Evolutionary conservation across 2,113 vertebrate species (phyloP).

Genomic region (Ursus arctos): DNA sequence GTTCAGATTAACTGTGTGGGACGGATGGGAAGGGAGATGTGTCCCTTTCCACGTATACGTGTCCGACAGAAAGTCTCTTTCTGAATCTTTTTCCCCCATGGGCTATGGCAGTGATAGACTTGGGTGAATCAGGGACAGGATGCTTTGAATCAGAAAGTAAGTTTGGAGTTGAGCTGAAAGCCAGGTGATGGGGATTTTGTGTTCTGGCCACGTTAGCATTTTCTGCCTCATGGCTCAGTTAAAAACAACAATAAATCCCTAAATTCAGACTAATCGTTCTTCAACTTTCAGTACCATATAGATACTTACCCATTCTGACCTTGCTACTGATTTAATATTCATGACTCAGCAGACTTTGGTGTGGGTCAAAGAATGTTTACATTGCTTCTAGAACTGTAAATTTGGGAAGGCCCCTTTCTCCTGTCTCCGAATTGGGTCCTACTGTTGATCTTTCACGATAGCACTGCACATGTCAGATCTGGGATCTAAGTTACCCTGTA

Average conservation of each 20-base stretch:
- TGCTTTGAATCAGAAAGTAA: conserved; percentile 22
- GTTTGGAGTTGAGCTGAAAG: conserved; percentile 36
- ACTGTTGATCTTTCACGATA: conserved; percentile 6
- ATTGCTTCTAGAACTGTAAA: conserved; percentile 58
- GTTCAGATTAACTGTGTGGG: conserved; percentile 40
- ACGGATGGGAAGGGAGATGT: background rate
- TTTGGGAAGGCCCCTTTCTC: conserved; percentile 18
- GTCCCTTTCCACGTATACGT: background rate
- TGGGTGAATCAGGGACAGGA: background rate
- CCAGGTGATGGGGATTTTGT: conserved; percentile 46
- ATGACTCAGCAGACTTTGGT: conserved; percentile 80
- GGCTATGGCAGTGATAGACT: background rate
- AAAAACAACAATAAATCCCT: conserved; percentile 41
- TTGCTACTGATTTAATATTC: conserved; percentile 77
- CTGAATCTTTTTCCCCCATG: conserved; percentile 45
- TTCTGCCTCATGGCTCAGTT: conserved; percentile 30
- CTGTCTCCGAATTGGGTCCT: conserved; percentile 14
- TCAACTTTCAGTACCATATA: background rate
- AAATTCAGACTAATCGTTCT: conserved; percentile 57
- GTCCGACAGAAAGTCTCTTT: background rate
- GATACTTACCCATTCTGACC: conserved; percentile 44
- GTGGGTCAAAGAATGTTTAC: conserved; percentile 49
- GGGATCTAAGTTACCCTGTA: conserved; percentile 10
- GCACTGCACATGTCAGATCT: background rate
- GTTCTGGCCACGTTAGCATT: conserved; percentile 3